Conservation (phyloP, 1,140 invertebrate species). For the Antheraea pernyi region DNA sequence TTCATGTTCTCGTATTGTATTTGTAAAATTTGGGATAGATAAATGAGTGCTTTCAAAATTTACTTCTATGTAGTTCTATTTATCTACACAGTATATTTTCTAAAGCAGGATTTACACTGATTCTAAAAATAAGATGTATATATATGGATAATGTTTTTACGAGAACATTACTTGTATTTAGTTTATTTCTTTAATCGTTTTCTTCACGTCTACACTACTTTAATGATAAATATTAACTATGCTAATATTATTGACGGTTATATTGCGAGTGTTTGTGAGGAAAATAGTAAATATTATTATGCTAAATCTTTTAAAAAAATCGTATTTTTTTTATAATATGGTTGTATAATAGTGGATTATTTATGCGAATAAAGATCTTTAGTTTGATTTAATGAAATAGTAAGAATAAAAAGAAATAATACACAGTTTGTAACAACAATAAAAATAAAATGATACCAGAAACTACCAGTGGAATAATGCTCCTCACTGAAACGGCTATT, state of each 20-base stretch:
- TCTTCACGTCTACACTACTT: slow-evolving; percentile 36
- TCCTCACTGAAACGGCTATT: no score
- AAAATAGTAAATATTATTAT: background rate
- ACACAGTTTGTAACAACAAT: no score
- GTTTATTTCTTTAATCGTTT: slow-evolving; percentile 22
- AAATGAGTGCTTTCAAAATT: background rate
- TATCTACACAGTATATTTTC: slow-evolving; percentile 42
- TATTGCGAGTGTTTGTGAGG: slow-evolving; percentile 39
- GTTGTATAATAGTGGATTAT: background rate
- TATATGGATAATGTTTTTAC: slow-evolving; percentile 34
- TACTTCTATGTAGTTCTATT: background rate
- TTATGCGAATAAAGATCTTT: no score
- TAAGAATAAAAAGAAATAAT: no score
- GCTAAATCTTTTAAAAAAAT: background rate
- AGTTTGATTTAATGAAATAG: no score
- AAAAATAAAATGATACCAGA: no score
- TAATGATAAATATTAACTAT: slow-evolving; percentile 42
- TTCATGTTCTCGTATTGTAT: no score
- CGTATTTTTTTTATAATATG: background rate
- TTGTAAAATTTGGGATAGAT: no score
- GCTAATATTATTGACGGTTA: slow-evolving; percentile 65
- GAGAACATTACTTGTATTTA: slow-evolving; percentile 45
- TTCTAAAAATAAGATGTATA: slow-evolving; percentile 62
- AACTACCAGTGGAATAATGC: no score
- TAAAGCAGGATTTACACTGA: slow-evolving; percentile 62